Evolutionary conservation across 2,797 vertebrate genomes (phyloP).

Genomic region (Tapera naevia): DNA sequence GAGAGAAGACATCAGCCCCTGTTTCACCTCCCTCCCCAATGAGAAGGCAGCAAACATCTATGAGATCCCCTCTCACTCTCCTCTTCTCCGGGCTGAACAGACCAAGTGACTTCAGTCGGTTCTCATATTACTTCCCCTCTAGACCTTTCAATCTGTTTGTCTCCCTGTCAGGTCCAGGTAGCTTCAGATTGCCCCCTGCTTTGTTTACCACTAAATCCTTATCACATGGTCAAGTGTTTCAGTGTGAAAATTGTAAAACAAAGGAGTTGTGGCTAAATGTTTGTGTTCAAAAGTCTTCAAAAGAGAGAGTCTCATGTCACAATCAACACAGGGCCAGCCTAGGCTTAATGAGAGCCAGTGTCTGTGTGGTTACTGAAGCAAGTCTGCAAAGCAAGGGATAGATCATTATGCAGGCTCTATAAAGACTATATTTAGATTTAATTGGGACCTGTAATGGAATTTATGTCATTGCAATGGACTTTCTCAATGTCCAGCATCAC

Average conservation of each 20-base stretch:
- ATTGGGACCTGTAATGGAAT: constrained; percentile 47
- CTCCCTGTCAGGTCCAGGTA: not conserved
- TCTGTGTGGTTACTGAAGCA: constrained; percentile 7
- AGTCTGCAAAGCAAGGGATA: not conserved
- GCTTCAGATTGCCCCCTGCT: not conserved
- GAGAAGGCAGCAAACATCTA: too few relatives aligned
- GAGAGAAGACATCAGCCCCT: too few relatives aligned
- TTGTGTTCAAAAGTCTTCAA: not conserved
- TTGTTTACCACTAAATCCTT: not conserved
- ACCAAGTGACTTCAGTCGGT: too few relatives aligned
- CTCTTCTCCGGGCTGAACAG: too few relatives aligned
- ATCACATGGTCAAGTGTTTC: not conserved
- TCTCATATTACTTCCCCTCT: too few relatives aligned
- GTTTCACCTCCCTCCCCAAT: too few relatives aligned
- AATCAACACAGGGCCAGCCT: not conserved
- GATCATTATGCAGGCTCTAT: not conserved
- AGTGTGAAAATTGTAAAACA: constrained; percentile 10
- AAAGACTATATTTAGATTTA: constrained; percentile 57
- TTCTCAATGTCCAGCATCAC: not conserved
- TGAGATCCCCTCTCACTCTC: too few relatives aligned
- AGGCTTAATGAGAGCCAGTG: constrained; percentile 9
- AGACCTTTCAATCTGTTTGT: not conserved
- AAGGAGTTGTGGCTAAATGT: not conserved
- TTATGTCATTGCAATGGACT: not conserved
- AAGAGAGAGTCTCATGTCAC: not conserved